Evolutionary conservation across 2,888 invertebrate genomes (phyloP).

Genomic region (Hydrotaea diabolus): DNA sequence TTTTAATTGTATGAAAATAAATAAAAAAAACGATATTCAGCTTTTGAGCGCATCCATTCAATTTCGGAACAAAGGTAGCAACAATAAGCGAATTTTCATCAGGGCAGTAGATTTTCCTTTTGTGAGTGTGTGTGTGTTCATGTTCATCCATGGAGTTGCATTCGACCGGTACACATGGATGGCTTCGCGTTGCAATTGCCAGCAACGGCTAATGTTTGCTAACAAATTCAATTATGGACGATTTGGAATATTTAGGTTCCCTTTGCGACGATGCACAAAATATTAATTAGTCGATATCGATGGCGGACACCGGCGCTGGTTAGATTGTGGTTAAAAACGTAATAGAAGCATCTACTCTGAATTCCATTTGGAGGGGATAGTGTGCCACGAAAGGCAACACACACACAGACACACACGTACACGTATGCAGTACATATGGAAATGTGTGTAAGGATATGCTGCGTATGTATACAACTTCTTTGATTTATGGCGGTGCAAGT

Average conservation of each 20-base stretch:
- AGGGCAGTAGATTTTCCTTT: neutral
- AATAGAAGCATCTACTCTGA: neutral
- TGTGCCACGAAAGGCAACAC: too few relatives aligned
- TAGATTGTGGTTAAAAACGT: neutral
- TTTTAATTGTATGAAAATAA: neutral
- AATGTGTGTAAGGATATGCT: too few relatives aligned
- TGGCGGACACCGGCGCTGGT: neutral
- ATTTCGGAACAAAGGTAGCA: neutral
- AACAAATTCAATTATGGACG: constrained; percentile 12
- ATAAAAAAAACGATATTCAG: too few relatives aligned
- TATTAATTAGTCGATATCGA: constrained; percentile 10
- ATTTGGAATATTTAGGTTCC: neutral
- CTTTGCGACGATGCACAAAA: neutral
- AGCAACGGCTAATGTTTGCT: constrained; percentile 5
- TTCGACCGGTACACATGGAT: neutral
- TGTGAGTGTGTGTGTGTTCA: neutral
- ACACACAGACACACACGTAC: too few relatives aligned
- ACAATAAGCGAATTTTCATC: neutral
- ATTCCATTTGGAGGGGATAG: neutral
- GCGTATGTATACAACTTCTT: neutral
- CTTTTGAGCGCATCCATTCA: neutral
- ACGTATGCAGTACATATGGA: neutral
- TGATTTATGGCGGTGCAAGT: constrained; percentile 9
- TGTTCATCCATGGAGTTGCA: neutral
- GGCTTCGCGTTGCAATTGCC: neutral